phyloP scores from a whole-genome alignment of 2,113 vertebrate genomes.

The Bubalus kerabau region DNA sequence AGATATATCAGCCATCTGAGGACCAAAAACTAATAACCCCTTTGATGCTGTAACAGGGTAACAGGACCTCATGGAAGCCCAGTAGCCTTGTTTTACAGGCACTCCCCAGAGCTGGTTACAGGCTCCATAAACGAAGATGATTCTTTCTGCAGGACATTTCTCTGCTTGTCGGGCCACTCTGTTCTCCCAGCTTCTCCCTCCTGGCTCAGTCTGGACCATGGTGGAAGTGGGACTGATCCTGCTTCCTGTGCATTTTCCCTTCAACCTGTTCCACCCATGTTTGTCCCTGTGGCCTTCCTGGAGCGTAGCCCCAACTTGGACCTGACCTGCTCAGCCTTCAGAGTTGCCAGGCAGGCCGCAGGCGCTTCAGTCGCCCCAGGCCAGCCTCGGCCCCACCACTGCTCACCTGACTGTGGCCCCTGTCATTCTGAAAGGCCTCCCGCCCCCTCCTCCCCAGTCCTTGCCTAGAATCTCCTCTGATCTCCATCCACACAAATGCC shows the following conservation, averaged over 20 bases:
- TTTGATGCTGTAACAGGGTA: not conserved
- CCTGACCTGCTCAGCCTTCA: not conserved
- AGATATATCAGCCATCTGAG: not conserved
- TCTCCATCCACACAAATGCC: not conserved
- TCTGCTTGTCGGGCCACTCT: not conserved
- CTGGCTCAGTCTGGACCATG: not conserved
- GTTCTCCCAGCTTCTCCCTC: not conserved
- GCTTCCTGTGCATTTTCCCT: not conserved
- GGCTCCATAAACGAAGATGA: accelerated
- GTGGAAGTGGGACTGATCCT: not conserved
- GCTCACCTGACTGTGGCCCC: not conserved
- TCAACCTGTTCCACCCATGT: not conserved
- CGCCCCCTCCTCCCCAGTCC: not conserved
- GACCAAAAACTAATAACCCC: not conserved
- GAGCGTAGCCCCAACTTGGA: not conserved
- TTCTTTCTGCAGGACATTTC: no score
- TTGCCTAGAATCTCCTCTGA: not conserved
- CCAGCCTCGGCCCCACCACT: accelerated
- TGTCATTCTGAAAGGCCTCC: not conserved
- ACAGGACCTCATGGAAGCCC: not conserved
- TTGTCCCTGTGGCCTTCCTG: not conserved
- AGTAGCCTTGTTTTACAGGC: not conserved
- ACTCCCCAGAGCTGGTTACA: accelerated
- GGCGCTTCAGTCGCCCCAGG: accelerated
- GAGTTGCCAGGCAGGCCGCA: not conserved